Base-by-base conservation (phyloP, 2,888 invertebrate species). In the Mythimna pallens region DNA sequence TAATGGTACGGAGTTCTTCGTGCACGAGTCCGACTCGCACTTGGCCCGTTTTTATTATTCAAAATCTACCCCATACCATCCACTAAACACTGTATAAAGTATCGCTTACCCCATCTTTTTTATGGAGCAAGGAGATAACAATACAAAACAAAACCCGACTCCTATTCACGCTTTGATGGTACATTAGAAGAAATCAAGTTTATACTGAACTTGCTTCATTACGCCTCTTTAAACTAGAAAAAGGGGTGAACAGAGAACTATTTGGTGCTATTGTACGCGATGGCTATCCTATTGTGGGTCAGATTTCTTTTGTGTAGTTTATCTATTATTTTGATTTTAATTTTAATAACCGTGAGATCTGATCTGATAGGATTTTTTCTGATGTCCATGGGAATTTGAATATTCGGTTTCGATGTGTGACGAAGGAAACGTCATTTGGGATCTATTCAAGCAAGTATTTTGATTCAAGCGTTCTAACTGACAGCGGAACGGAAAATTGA, bases 261-360 rank as follows among this genome's bases (percentile, higher is more conserved):
- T 78, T 74, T 61, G 40, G 74, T 79, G 67, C 80, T 78, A 80
- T 88, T 88, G 82, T 80, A 65, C 36, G 71, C 68, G 30, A n/a
- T 62, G 71, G 57, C 70, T 47, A 68, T 63, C 73, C 72, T 79
- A 86, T 89, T 62, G 72, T 73, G 80, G 87, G 90, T 92, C 92
- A 65, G 77, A 90, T 92, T 90, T 83, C 91, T 63, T 83, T 89
- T 90, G 90, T 91, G 55, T 82, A 82, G 65, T 65, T 77, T 84
- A 86, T 89, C 89, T 89, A 86, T 88, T 89, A 87, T 89, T 88
- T 81, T 83, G 82, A 86, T 84, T 88, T 76, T 82, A 81, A 84
- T 89, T 87, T 80, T 89, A 88, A 91, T 90, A 91, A 87, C 83
- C 92, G 90, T 93, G 92, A 83, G 92, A 92, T 83, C 82, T 66